Conservation (phyloP, 2,113 vertebrate species). For the Loxodonta africana region DNA sequence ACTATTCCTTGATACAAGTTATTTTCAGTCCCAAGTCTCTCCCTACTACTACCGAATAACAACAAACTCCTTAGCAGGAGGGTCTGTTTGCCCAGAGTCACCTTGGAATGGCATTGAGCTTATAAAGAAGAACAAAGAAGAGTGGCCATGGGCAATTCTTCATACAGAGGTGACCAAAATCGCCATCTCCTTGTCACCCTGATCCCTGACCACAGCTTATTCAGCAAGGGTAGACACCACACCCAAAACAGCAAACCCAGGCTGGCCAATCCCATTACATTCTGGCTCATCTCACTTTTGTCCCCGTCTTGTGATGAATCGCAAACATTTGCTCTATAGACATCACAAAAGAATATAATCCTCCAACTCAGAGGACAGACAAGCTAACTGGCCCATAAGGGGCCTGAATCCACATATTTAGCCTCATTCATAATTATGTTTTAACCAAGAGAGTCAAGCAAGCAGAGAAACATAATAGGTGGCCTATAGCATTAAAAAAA, state of each 20-base stretch:
- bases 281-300: not conserved
- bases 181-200: not conserved
- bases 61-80: accelerated
- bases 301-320: not conserved
- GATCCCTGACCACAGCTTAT: too few species aligned
- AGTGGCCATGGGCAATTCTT: not conserved
- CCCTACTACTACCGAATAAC: not conserved
- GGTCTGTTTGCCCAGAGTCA: not conserved
- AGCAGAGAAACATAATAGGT: not conserved
- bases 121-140: not conserved
- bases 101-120: too few species aligned
- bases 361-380: not conserved
- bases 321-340: too few species aligned
- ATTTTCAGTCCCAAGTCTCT: not conserved
- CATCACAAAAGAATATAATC: not conserved
- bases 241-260: accelerated
- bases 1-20: not conserved
- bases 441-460: not conserved
- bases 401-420: accelerated
- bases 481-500: not conserved
- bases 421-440: not conserved
- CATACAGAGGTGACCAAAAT: not conserved
- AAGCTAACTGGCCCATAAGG: not conserved
- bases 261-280: accelerated
- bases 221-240: accelerated